A percentile compares a stretch with the other conserved stretches of the same genome.
Evolutionary conservation across 2,113 vertebrate species (phyloP).

Genomic region (Charina bottae): DNA sequence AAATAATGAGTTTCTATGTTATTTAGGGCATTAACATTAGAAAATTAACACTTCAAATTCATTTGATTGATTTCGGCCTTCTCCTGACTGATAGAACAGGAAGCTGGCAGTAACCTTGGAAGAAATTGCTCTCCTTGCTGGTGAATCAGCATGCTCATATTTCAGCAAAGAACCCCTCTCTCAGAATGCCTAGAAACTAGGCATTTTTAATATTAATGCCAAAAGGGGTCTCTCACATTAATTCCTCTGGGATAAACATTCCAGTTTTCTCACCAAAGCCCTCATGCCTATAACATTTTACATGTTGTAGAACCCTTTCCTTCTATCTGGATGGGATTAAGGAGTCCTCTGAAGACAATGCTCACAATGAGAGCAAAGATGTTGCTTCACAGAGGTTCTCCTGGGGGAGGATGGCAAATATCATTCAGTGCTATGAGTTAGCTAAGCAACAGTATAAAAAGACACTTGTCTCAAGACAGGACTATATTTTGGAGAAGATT

Average conservation of each 20-base stretch:
- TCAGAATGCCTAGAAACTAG: neutral
- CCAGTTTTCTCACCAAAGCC: neutral
- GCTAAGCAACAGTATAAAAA: neutral
- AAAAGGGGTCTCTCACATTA: neutral
- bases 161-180: neutral
- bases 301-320: neutral
- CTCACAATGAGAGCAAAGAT: neutral
- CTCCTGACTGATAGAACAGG: neutral
- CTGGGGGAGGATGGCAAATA: neutral
- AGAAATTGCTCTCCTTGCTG: neutral
- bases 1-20: neutral
- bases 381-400: neutral
- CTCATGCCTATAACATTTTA: neutral
- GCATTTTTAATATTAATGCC: neutral
- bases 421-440: neutral
- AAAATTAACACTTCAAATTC: neutral
- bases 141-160: neutral
- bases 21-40: neutral
- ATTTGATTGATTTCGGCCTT: neutral
- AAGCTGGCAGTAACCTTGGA: neutral
- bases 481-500: neutral
- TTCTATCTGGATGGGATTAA: neutral
- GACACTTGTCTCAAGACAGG: neutral
- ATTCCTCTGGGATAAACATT: neutral
- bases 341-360: neutral